Evolutionary conservation across 2,888 invertebrate species (phyloP), one percentile per base, ranked within the genome.

Genomic region (Amorpha juglandis): DNA sequence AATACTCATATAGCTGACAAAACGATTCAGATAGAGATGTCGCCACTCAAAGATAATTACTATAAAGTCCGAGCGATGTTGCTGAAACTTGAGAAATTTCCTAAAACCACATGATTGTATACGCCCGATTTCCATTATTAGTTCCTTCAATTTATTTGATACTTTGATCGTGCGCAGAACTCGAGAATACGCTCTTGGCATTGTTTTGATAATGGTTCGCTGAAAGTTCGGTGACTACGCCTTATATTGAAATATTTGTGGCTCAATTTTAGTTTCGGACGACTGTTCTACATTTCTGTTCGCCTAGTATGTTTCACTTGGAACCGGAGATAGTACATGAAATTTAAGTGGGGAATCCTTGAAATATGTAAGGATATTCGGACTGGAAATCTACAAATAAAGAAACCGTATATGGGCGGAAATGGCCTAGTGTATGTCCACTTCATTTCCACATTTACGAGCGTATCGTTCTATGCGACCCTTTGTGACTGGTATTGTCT

Each of bases 181-280:
- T 14, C 12, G 33, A 16, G 42, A 45, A 16, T 35, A 58, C 21
- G 62, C 45, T 64, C 53, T 27, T 45, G 42, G 65, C 19, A 51
- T 65, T 33, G 51, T 65, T 62, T 65, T 62, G 42, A 65, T 62
- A 62, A 38, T 11, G 42, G 42, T 21, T 62, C 50, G 47, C n/a
- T 35, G 50, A 42, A 62, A 62, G 51, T 51, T 33, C 38, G 42
- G 21, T 35, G 45, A 55, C 35, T 62, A 45, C 21, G 45, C 14
- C 45, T 42, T 8, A 45, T 51, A 51, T 50, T 27, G 51, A 65
- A 65, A 65, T 48, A 38, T 70, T 64, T 35, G 53, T 63, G 19
- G 64, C 50, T 50, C 53, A 65, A 66, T 66, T 69, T 70, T 68
- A 19, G 64, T 68, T 68, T 67, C 63, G 53, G 16, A 21, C 51